Base-by-base conservation (phyloP, 1,140 invertebrate genomes). In the Geopemphigus sp. region DNA sequence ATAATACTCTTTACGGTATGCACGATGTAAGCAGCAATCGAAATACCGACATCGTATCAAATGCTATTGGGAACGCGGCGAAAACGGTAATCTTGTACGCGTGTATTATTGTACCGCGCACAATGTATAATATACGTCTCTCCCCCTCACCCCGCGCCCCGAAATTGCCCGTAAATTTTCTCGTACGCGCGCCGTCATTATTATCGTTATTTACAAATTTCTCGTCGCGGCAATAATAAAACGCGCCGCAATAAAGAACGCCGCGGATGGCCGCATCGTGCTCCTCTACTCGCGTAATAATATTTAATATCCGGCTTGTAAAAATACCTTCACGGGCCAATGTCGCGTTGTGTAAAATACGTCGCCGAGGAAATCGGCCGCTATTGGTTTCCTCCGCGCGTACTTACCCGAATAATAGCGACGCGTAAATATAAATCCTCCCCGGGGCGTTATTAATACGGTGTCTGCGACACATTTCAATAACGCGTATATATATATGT, bases 11-110 rank as follows among this genome's bases (percentile, higher is more conserved):
- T 56, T 32, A 32, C n/a, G 12, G 0, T n/a, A n/a, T 45, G n/a
- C 39, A 45, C 39, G n/a, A n/a, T 50, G 12, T 50, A 50, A 1
- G 47, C 12, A 50, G 5, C 59, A 78, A 78, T 78, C 74, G 74
- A 78, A 78, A 78, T n/a, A 63, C 74, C 56, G 74, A 78, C 57
- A 78, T 78, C 74, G 74, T 78, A 78, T 78, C 74, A 76, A 56
- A 78, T 78, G 63, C 63, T 78, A 63, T 78, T 78, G 50, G 47
- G 73, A 78, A 78, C 39, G 24, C 73, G 32, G 32, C 32, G 32
- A 39, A 19, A 57, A 50, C 45, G 47, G 66, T 50, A 45, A 32
- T 59, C 22, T 19, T 45, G 29, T 39, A 56, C 10, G 12, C 26
- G 26, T 74, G 57, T 59, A 54, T 24, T 5, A n/a, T n/a, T 50